These are phyloP conservation scores for Hyppa rectilinea DNA, from an alignment of 2,888 invertebrate genomes.

Conservation along the genomic window DNA sequence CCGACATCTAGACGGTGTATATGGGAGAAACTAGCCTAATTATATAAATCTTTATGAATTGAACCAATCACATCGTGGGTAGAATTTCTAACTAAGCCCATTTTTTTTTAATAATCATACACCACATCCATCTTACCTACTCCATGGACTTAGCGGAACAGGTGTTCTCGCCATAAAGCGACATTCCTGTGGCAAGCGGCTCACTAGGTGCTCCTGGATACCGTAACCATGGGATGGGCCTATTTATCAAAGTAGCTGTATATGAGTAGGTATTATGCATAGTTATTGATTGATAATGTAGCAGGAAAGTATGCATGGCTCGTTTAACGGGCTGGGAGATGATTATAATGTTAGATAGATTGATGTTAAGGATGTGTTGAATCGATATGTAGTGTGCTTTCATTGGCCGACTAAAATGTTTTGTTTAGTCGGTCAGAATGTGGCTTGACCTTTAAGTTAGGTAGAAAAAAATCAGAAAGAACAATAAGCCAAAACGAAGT, in stretches of 20 bases:
- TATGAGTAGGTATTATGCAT: background rate
- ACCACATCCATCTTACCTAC: conserved; percentile 38
- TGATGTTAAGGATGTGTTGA: too few relatives aligned
- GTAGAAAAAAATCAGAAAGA: too few relatives aligned
- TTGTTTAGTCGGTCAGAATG: too few relatives aligned
- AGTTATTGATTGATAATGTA: background rate
- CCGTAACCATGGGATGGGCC: conserved; percentile 51
- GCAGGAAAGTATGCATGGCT: background rate
- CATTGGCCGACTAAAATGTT: too few relatives aligned
- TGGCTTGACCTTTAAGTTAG: too few relatives aligned
- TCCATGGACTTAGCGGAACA: conserved; percentile 57
- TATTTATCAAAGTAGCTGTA: conserved; percentile 57
- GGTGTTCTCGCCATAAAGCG: conserved; percentile 68
- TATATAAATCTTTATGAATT: too few relatives aligned
- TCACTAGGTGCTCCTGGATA: conserved; percentile 42
- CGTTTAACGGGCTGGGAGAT: background rate
- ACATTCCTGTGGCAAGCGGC: conserved; percentile 62
- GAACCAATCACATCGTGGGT: too few relatives aligned
- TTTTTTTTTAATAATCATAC: background rate
- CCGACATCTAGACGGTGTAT: too few relatives aligned
- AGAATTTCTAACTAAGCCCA: too few relatives aligned
- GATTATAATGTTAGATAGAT: background rate
- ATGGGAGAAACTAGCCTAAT: too few relatives aligned
- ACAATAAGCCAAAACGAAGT: too few relatives aligned
- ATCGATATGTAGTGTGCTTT: too few relatives aligned